Base-by-base conservation (phyloP, 2,113 vertebrate genomes). In the Ophiodon elongatus region DNA sequence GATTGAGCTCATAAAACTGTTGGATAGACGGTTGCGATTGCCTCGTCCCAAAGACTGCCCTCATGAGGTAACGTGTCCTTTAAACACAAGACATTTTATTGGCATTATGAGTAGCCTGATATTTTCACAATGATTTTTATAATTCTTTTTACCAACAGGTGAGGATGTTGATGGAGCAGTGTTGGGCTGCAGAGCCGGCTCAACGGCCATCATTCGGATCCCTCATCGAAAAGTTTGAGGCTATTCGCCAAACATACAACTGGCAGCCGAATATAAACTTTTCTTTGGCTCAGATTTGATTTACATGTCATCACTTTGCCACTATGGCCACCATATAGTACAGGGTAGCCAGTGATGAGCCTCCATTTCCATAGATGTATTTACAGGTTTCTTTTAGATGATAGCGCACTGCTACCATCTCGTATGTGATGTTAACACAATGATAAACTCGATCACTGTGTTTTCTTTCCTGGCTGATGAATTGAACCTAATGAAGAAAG, bases 21-120 rank as follows among this genome's bases (percentile, higher is more conserved):
- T 99, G 92, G 97, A 97, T 19, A 93, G 83, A 60, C 94, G 95
- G 0, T 74, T 71, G 66, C 91, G 97, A 39, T 89, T 99, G 73
- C 97, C 97, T 0, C 89, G 92, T 45, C 98, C 98, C 0, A 94
- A 88, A 66, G 94, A 94, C 2, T 98, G 97, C 62, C 97, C 97
- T 0, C 90, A 81, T 2, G 97, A 98, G 96, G 98, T 98, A 94
- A 86, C 6, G 50, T 47, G 1, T 47, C 25, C n/a, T 8, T 63
- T 47, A 63, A 45, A 59, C 25, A 76, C 37, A 39, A 21, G 6
- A 37, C 27, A 11, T 57, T 59, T 80, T 19, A 3, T 60, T 74
- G n/a, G 8, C 15, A 25, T 63, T 8, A 21, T 29, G 11, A 57
- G 11, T 23, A 52, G 7, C 15, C 0, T 13, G 6, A 50, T 54